Evolutionary conservation across 2,888 invertebrate genomes (phyloP).

Genomic region (Panopea generosa): DNA sequence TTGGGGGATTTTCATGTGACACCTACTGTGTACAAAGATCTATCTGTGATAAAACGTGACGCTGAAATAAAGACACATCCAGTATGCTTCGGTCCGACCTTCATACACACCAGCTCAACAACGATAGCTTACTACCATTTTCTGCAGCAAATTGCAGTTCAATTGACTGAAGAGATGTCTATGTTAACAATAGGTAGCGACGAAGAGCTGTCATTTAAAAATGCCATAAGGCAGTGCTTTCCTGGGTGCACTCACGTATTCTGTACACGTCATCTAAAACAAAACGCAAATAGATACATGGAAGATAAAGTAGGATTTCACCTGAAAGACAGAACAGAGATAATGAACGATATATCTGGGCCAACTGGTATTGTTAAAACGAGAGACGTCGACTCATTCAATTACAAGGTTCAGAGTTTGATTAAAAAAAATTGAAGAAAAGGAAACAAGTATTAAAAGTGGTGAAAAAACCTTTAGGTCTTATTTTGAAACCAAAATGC

Average conservation of each 20-base stretch:
- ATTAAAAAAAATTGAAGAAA: not conserved
- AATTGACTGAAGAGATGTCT: slow-evolving; percentile 15
- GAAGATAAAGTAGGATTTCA: slow-evolving; percentile 19
- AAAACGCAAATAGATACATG: slow-evolving; percentile 27
- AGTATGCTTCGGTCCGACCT: slow-evolving; percentile 36
- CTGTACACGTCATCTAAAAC: slow-evolving; percentile 51
- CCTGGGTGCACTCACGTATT: slow-evolving; percentile 33
- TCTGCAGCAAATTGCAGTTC: slow-evolving; percentile 22
- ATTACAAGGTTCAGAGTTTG: not conserved
- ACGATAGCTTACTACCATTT: slow-evolving; percentile 19
- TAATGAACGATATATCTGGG: slow-evolving; percentile 6
- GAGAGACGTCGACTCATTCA: not conserved
- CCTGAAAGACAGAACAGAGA: slow-evolving; percentile 6
- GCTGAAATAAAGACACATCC: slow-evolving; percentile 22
- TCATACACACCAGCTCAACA: slow-evolving; percentile 20
- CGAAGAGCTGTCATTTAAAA: slow-evolving; percentile 47
- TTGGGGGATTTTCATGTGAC: too few relatives aligned
- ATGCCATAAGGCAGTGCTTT: slow-evolving; percentile 32
- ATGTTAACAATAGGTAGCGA: slow-evolving; percentile 37
- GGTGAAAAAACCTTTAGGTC: not conserved
- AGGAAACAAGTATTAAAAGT: not conserved
- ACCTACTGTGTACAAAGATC: slow-evolving; percentile 40
- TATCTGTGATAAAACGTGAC: slow-evolving; percentile 18
- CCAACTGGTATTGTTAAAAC: slow-evolving; percentile 3
- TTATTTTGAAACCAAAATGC: slow-evolving; percentile 8